These are phyloP conservation scores for Bos javanicus DNA, from an alignment of 2,113 vertebrate species.

Conservation along the genomic window DNA sequence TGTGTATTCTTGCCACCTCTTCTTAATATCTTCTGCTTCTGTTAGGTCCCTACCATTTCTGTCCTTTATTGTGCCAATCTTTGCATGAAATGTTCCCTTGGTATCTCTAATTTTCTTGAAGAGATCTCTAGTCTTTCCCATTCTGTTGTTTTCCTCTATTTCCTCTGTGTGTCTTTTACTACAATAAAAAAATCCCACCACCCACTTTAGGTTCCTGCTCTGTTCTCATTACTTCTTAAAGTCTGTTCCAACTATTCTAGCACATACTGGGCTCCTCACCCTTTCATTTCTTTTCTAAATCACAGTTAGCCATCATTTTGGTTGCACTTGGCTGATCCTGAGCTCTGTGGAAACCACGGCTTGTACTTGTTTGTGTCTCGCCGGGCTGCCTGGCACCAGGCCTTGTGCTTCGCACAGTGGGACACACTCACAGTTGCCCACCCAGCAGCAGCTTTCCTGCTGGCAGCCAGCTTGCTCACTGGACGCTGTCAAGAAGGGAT, in stretches of 20 bases:
- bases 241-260: not conserved
- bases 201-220: not conserved
- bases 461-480: not conserved
- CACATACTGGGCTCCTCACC: not conserved
- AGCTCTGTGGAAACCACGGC: not conserved
- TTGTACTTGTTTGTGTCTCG: not conserved
- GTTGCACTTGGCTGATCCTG: not conserved
- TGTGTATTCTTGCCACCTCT: not conserved
- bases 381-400: not conserved
- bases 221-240: not conserved
- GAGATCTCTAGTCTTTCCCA: not conserved
- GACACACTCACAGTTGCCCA: not conserved
- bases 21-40: not conserved
- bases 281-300: not conserved
- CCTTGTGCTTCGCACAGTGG: not conserved
- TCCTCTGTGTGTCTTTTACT: not conserved
- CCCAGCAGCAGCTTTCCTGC: not conserved
- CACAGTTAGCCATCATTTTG: not conserved
- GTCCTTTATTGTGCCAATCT: not conserved
- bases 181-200: not conserved
- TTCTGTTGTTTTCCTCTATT: not conserved
- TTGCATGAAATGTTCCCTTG: not conserved
- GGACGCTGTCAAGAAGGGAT: not conserved
- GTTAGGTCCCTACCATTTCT: not conserved
- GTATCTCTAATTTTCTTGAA: not conserved